phyloP scores from a whole-genome alignment of 1,140 invertebrate species.

The Trichonephila clavata region DNA sequence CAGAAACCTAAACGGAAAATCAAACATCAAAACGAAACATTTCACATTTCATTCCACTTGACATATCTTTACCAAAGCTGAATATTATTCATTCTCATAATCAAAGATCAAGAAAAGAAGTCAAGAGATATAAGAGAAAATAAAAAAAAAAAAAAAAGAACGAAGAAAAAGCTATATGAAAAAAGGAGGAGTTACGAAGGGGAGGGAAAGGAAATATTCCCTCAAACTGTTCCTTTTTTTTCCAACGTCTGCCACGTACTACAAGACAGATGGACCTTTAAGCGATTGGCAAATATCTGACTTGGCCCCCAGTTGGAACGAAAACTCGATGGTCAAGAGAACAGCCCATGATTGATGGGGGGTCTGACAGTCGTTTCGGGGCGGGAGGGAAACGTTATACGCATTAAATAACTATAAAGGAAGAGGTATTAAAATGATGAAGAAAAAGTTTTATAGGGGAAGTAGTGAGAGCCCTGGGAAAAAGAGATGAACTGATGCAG shows the following conservation, averaged over 20 bases:
- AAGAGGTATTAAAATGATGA: slow-evolving; percentile 45
- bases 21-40: too few species aligned
- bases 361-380: neutral
- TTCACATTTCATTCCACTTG: neutral
- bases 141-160: neutral
- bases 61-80: neutral
- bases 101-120: neutral
- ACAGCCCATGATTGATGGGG: slow-evolving; percentile 22
- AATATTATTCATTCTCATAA: neutral
- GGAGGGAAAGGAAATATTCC: neutral
- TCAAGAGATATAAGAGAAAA: neutral
- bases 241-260: slow-evolving; percentile 28
- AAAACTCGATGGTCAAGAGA: slow-evolving; percentile 43
- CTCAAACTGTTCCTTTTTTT: neutral
- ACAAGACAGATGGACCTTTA: slow-evolving; percentile 69
- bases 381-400: slow-evolving; percentile 13
- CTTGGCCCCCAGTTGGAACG: slow-evolving; percentile 36
- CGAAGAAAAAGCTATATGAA: neutral
- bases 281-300: slow-evolving; percentile 71
- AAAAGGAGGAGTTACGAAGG: slow-evolving; percentile 8
- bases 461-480: slow-evolving; percentile 7
- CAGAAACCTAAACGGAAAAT: too few species aligned
- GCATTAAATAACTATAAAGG: slow-evolving; percentile 49
- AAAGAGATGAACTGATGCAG: neutral
- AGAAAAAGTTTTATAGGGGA: slow-evolving; percentile 29